A percentile compares a stretch with the other conserved stretches of the same genome.
These are phyloP conservation scores for Coenonympha arcania DNA, from an alignment of 2,888 invertebrate genomes.

Conservation along the genomic window DNA sequence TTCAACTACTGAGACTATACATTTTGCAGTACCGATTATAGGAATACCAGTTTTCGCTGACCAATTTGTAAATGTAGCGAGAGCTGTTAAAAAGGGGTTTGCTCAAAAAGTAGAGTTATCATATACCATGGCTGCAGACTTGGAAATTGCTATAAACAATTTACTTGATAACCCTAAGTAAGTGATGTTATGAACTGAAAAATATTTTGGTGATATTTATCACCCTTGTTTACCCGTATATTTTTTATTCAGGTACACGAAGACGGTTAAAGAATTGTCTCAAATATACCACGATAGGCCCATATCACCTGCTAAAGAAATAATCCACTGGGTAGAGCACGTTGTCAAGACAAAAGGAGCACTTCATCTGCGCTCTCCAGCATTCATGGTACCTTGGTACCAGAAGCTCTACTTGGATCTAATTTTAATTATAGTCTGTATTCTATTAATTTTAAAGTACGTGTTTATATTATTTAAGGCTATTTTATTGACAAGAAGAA, in stretches of 20 bases:
- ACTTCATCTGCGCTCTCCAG: conserved; percentile 42
- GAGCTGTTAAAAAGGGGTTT: conserved; percentile 42
- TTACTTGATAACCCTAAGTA: conserved; percentile 39
- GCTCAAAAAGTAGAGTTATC: conserved; percentile 38
- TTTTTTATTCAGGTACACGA: conserved; percentile 17
- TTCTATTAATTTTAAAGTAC: not conserved
- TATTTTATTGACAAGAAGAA: not conserved
- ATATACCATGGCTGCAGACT: conserved; percentile 32
- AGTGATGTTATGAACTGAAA: conserved; percentile 19
- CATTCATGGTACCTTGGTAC: conserved; percentile 41
- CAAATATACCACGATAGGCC: conserved; percentile 43
- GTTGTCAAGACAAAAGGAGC: conserved; percentile 45
- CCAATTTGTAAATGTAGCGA: conserved; percentile 42
- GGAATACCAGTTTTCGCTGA: conserved; percentile 49
- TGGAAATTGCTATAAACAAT: conserved; percentile 40
- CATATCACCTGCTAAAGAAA: conserved; percentile 34
- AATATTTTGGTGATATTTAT: not conserved
- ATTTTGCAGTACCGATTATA: conserved; percentile 45
- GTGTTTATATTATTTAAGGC: not conserved
- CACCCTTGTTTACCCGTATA: not conserved
- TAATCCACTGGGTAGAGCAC: conserved; percentile 48
- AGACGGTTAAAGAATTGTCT: conserved; percentile 39
- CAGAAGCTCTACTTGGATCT: conserved; percentile 47
- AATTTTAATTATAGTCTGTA: conserved; percentile 4
- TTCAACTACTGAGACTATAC: conserved; percentile 43